phyloP scores from a whole-genome alignment of 2,113 vertebrate species.

The Myocastor coypus region DNA sequence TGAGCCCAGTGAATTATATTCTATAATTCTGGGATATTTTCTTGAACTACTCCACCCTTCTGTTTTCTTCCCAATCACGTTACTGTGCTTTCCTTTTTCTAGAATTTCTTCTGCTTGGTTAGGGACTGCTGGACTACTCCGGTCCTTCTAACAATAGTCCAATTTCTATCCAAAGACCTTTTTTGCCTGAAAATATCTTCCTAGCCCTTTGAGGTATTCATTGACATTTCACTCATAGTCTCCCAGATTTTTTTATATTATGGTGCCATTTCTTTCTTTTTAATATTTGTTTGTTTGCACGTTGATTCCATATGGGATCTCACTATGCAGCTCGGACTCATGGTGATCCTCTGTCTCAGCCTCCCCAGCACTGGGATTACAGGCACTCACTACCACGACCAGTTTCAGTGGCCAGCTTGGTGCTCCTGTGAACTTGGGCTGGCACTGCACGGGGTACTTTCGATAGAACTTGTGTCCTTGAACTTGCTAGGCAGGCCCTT shows the following conservation, averaged over 20 bases:
- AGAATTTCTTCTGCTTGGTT: not conserved
- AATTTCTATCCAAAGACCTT: not conserved
- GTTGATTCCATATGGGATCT: no score
- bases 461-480: no score
- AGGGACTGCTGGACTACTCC: not conserved
- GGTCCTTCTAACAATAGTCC: not conserved
- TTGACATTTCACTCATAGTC: conserved; percentile 9
- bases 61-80: not conserved
- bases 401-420: no score
- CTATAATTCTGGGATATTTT: not conserved
- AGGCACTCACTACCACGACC: no score
- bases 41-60: not conserved
- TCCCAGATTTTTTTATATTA: conserved; percentile 1
- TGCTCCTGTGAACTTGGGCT: no score
- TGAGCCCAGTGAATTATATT: not conserved
- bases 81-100: not conserved
- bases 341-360: no score
- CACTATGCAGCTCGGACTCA: no score
- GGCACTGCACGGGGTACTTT: no score
- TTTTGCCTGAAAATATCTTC: not conserved
- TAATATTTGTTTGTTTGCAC: no score
- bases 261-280: not conserved
- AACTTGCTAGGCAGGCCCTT: no score
- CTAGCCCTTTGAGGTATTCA: conserved; percentile 21
- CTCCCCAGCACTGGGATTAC: no score